Base-by-base conservation (phyloP, 2,888 invertebrate genomes). In the Adineta ricciae region DNA sequence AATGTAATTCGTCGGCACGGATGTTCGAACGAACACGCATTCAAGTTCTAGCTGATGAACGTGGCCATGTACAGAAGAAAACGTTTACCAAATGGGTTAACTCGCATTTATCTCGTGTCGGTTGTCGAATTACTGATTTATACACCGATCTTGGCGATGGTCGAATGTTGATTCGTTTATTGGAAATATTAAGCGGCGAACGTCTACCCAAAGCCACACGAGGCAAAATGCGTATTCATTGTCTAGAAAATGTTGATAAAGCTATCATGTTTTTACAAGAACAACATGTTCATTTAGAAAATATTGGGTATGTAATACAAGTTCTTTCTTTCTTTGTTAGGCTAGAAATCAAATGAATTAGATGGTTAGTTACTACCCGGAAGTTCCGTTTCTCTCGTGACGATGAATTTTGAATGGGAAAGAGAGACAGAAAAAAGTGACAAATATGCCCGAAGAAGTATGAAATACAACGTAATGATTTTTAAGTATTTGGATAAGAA, bases 81-180 rank as follows among this genome's bases (percentile, higher is more conserved):
- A 99, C 99, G 86, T 99, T 99, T 92, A 96, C 96, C 91, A 99
- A 99, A 95, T 99, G 99, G 99, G 97, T 99, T 88, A 99, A 99
- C 92, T 99, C 98, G 72, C 99, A 99, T 92, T 92, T 99, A 90
- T 95, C 97, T 87, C 94, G 98, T 87, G 97, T 98, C 88, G 96
- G 96, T 89, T 94, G 95, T 91, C 95, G 97, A 89, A 97, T 99
- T 90, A 94, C 94, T 89, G 99, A 99, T 92, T 93, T 99, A 86
- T 99, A 99, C 92, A 94, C 95, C 88, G 99, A 99, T 92, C 93
- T 99, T 91, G 93, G 99, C 87, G 99, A 99, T 91, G 99, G 99
- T 89, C 98, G 98, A 92, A 96, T 96, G 93, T 93, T 99, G 88
- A 95, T 99, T 90, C 96, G 97, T 91, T 93, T 99, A 85, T 92